Percentiles rank a stretch among this genome's conserved stretches.
Evolutionary conservation across 2,888 invertebrate species (phyloP).

Genomic region (Balanococcus diminutus): DNA sequence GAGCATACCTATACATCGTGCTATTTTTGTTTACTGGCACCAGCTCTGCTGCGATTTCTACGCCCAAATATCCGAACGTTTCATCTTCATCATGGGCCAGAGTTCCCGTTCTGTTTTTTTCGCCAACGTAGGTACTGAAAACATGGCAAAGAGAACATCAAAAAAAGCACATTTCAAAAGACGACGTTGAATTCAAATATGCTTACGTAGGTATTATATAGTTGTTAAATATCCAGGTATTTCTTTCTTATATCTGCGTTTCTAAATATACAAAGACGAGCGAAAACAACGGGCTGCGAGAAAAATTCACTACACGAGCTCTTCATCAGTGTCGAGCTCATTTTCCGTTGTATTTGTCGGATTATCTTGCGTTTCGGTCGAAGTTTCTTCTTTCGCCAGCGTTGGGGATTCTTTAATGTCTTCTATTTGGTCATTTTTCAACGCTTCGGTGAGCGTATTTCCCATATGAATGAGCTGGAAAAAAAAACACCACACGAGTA

Average conservation of each 20-base stretch:
- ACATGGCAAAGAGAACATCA: not conserved
- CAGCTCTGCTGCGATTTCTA: not conserved
- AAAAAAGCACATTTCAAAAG: not conserved
- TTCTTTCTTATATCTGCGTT: not conserved
- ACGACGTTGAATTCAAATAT: not conserved
- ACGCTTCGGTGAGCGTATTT: constrained; percentile 41
- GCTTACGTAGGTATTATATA: not conserved
- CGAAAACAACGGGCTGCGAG: not conserved
- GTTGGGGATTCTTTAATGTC: not conserved
- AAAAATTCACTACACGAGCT: not conserved
- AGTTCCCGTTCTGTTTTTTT: not conserved
- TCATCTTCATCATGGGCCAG: not conserved
- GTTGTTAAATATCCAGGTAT: not conserved
- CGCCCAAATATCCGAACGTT: not conserved
- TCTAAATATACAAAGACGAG: not conserved
- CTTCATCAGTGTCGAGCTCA: constrained; percentile 8
- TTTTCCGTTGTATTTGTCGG: not conserved
- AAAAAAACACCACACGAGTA: not conserved
- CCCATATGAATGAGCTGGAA: constrained; percentile 49
- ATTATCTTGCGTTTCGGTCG: not conserved
- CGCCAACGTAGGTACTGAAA: not conserved
- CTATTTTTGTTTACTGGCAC: no score
- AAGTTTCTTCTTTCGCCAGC: not conserved
- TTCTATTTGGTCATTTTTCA: constrained; percentile 27
- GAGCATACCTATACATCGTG: not conserved